Conservation (phyloP, 2,113 vertebrate genomes). For the Marcusenius ussheri region DNA sequence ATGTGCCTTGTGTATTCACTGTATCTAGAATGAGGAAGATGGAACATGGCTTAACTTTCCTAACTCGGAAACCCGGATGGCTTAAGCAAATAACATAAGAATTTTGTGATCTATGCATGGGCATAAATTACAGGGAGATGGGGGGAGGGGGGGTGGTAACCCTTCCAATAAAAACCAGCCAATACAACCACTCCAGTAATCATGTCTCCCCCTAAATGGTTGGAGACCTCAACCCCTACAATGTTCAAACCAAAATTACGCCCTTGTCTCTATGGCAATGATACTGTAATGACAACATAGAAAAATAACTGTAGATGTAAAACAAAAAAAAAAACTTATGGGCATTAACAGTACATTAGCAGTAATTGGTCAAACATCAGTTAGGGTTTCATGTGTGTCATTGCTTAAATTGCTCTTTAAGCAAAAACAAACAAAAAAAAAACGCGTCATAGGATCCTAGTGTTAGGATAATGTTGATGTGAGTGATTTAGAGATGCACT, state of each 20-base stretch:
- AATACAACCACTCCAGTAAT: not conserved
- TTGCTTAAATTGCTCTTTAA: not conserved
- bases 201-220: not conserved
- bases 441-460: not conserved
- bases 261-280: slow-evolving; percentile 22
- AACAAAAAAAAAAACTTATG: not conserved
- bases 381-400: not conserved
- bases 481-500: not conserved
- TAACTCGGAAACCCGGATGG: slow-evolving; percentile 10
- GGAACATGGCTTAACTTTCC: slow-evolving; percentile 13
- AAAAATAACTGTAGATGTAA: slow-evolving; percentile 22
- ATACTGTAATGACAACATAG: slow-evolving; percentile 9
- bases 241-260: slow-evolving; percentile 26
- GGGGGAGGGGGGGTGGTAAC: no score
- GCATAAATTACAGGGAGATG: no score
- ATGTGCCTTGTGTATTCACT: not conserved
- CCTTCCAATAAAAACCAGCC: no score
- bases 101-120: slow-evolving; percentile 32
- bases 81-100: slow-evolving; percentile 30
- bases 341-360: not conserved
- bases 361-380: not conserved
- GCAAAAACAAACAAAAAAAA: not conserved
- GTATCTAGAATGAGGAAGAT: not conserved
- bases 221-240: not conserved
- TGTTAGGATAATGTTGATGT: not conserved